phyloP scores from a whole-genome alignment of 2,113 vertebrate species.

The Psittacara wagleri region DNA sequence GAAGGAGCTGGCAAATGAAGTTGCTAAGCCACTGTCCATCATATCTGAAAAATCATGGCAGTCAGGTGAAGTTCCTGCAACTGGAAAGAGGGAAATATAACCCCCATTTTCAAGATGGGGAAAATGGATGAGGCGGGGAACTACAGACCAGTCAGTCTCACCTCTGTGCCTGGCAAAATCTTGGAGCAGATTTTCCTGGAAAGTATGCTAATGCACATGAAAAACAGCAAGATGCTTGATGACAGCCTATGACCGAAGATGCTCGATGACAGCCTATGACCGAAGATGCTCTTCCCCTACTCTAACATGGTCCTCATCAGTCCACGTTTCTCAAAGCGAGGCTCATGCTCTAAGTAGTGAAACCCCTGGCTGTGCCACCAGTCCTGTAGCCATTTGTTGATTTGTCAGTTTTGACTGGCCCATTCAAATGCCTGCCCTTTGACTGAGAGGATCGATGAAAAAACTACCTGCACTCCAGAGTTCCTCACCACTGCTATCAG shows the following conservation, averaged over 20 bases:
- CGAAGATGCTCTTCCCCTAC: not conserved
- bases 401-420: not conserved
- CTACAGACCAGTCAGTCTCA: too few species aligned
- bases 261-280: not conserved
- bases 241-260: not conserved
- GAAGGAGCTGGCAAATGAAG: too few species aligned
- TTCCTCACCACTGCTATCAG: not conserved
- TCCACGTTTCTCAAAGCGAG: not conserved
- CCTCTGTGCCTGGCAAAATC: too few species aligned
- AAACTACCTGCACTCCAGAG: not conserved
- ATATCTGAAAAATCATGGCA: too few species aligned
- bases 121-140: too few species aligned
- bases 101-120: too few species aligned
- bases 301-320: not conserved
- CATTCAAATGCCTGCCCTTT: not conserved
- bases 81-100: too few species aligned
- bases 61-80: too few species aligned
- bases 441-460: not conserved
- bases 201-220: too few species aligned
- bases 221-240: too few species aligned
- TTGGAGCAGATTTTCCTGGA: too few species aligned
- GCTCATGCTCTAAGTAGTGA: not conserved
- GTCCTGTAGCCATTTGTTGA: not conserved
- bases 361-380: not conserved
- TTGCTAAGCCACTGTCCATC: too few species aligned